phyloP scores from a whole-genome alignment of 2,888 invertebrate species.

The Brenthis ino region DNA sequence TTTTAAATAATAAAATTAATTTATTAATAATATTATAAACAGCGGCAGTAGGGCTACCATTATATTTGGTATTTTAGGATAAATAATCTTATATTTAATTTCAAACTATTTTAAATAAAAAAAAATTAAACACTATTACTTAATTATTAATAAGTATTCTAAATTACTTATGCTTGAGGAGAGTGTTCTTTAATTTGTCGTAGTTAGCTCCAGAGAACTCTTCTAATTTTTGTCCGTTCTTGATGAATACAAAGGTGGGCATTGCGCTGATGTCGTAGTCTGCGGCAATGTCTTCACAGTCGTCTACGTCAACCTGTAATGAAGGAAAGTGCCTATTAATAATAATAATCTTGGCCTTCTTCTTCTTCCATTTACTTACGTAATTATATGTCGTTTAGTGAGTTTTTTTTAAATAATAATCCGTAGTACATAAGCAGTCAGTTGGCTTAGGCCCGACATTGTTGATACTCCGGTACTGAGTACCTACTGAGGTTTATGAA shows the following conservation, averaged over 20 bases:
- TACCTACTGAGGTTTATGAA: no score
- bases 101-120: no score
- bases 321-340: background rate
- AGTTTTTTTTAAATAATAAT: no score
- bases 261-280: conserved; percentile 91
- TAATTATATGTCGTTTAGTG: no score
- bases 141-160: background rate
- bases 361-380: no score
- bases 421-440: no score
- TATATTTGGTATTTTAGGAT: background rate
- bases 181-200: conserved; percentile 84
- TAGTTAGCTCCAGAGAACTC: conserved; percentile 91
- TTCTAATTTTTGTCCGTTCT: conserved; percentile 85
- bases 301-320: conserved; percentile 92
- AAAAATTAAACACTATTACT: no score
- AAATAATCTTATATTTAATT: conserved; percentile 7
- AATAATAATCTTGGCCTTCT: background rate
- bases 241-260: conserved; percentile 95
- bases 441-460: no score
- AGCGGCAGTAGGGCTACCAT: background rate
- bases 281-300: conserved; percentile 90
- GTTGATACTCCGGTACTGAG: no score
- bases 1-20: background rate
- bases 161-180: conserved; percentile 83
- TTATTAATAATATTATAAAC: background rate